Evolutionary conservation across 2,888 invertebrate genomes (phyloP), one percentile per base, ranked within the genome.

Genomic region (Limulus polyphemus): DNA sequence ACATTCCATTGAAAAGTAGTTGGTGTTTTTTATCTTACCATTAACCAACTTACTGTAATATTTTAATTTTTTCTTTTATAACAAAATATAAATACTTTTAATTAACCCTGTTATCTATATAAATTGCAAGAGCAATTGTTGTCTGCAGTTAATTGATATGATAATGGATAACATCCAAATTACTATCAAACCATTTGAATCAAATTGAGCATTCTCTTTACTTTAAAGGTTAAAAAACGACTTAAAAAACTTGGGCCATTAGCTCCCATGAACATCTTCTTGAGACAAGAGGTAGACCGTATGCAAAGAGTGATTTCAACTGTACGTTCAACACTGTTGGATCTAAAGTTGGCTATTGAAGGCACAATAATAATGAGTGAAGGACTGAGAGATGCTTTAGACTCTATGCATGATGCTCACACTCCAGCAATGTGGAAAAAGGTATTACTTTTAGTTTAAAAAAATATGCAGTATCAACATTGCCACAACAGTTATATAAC

Each of bases 301-400:
- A 93, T 97, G 79, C 88, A 91, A 74, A 83, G 83, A 67, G 94
- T 95, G 11, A 86, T 95, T 60, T 83, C 83, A 71, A 79, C 73
- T 70, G 92, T 93, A 0, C 81, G 85, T 58, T 82, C 82, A 1
- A 94, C 93, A 10, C 78, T 97, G 57, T 84, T 84, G 60, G 91
- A 97, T 77, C 80, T 97, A 58, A 92, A 93, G 76, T 80, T 95
- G 67, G 97, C 97, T 13, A 95, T 97, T 67, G 95, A 97, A 73
- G 97, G 97, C 49, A 95, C 94, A 0, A 95, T 97, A 70, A 88
- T 97, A 47, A 97, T 97, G 95, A 94, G 92, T 73, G 90, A 92
- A 74, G 85, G 83, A 32, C 80, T 97, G 48, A 81, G 90, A 65
- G 88, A 88, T 70, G 88, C 93, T 0, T 79, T 97, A 49, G 94